Evolutionary conservation across 2,113 vertebrate species (phyloP).

Genomic region (Epinephelus cyanopodus): DNA sequence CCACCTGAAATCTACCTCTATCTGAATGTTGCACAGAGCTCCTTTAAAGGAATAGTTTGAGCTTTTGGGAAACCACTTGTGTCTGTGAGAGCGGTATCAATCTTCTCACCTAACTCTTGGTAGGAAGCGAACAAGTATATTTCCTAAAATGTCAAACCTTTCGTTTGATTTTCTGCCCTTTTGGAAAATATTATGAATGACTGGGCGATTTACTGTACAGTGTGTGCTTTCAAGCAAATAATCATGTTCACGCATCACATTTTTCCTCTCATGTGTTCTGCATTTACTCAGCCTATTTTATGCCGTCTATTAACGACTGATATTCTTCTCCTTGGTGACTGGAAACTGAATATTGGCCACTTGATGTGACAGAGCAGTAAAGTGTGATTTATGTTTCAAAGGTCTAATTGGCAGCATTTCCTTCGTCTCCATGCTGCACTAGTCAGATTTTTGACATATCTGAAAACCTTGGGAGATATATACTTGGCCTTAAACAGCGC

Average conservation of each 20-base stretch:
- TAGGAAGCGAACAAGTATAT: neutral
- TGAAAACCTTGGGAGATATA: constrained; percentile 76
- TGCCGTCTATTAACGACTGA: constrained; percentile 55
- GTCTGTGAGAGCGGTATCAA: neutral
- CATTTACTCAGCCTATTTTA: constrained; percentile 42
- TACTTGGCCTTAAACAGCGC: constrained; percentile 66
- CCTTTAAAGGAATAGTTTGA: neutral
- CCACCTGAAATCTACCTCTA: too few relatives aligned
- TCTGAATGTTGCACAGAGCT: too few relatives aligned
- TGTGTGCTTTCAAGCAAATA: constrained; percentile 7
- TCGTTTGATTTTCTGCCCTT: neutral
- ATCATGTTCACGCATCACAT: constrained; percentile 26
- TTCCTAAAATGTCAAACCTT: neutral
- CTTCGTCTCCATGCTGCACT: constrained; percentile 57
- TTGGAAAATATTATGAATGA: neutral
- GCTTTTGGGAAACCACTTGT: neutral
- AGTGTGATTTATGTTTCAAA: constrained; percentile 80
- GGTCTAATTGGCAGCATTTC: constrained; percentile 74
- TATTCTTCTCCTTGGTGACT: constrained; percentile 48
- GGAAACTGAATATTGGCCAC: constrained; percentile 58
- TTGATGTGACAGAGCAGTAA: constrained; percentile 70
- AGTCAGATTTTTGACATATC: constrained; percentile 69
- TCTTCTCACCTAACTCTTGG: too few relatives aligned
- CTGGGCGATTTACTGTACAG: neutral
- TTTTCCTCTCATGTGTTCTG: constrained; percentile 22